Base-by-base conservation (phyloP, 37 sponge, comb jelly and placozoan species). In the Ephydatia muelleri region DNA sequence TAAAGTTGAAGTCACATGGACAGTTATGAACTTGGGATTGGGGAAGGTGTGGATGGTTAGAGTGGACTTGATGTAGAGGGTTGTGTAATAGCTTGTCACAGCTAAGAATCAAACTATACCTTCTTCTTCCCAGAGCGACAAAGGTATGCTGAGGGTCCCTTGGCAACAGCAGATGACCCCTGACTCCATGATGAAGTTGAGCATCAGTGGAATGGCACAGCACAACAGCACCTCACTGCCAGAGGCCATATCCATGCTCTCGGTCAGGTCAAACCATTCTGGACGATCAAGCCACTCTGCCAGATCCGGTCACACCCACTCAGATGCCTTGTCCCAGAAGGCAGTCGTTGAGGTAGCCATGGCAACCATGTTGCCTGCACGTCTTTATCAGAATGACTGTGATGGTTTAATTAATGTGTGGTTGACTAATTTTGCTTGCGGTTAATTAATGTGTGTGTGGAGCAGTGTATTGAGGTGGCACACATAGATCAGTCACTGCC, bases 251-350 rank as follows among this genome's bases (percentile, higher is more conserved):
- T 87, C 87, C 67, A 80, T 87, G 80, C 30, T 32, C 14, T 87
- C 87, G 4, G 73, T 43, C 48, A 39, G 70, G 32, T 81, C 87
- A 23, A 78, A 49, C 74, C 79, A 70, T 35, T 75, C 75, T 38
- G 36, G 36, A 2, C 75, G 35, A n/a, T 86, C n/a, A n/a, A n/a
- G n/a, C n/a, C n/a, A n/a, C n/a, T n/a, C 86, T 14, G 38, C 5
- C 30, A 57, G 47, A 19, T 79, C 79, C 28, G 49, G 80, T 66
- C 29, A 65, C 65, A 66, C 80, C 36, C 80, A 65, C 36, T 79
- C 80, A 22, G 66, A 79, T 3, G 21, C 38, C 30, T 79, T 67
- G 28, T 77, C 77, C 43, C 77, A 77, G 26, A 35, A 47, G 40
- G 70, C 81, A 2, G 39, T 81, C 25, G 81, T 81, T 2, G 70